phyloP scores from a whole-genome alignment of 2,113 vertebrate species.

The Pogonocichla stellata region DNA sequence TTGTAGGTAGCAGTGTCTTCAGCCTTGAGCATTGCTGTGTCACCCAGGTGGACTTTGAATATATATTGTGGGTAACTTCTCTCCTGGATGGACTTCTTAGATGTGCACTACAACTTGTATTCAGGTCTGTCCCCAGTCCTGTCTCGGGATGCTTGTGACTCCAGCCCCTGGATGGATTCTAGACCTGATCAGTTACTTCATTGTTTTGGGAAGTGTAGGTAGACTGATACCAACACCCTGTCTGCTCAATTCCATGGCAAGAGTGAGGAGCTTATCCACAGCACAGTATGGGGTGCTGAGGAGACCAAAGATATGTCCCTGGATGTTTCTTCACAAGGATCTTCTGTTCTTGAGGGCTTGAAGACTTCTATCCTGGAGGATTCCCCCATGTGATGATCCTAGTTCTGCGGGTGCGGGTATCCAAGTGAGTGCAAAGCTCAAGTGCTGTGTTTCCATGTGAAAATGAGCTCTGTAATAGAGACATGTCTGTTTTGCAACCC shows the following conservation, averaged over 20 bases:
- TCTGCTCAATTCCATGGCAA: neutral
- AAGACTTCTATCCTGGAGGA: neutral
- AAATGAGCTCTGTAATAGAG: neutral
- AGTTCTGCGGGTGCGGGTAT: neutral
- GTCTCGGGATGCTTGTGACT: neutral
- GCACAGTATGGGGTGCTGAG: rapidly evolving
- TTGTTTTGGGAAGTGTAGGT: neutral
- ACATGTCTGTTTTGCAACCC: neutral
- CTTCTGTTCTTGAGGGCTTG: neutral
- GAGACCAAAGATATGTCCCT: neutral
- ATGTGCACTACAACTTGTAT: rapidly evolving
- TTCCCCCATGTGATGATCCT: neutral
- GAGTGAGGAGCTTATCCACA: neutral
- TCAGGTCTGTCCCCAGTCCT: neutral
- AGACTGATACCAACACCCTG: neutral
- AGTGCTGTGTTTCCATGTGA: neutral
- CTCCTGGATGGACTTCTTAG: neutral
- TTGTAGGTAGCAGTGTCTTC: neutral
- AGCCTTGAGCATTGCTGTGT: neutral
- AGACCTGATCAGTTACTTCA: neutral
- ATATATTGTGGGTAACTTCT: neutral
- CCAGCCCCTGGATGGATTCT: neutral
- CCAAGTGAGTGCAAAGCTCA: neutral
- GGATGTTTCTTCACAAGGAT: neutral
- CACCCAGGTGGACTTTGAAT: neutral